phyloP scores from a whole-genome alignment of 2,797 vertebrate genomes.

The Bryconaethiops microstoma region DNA sequence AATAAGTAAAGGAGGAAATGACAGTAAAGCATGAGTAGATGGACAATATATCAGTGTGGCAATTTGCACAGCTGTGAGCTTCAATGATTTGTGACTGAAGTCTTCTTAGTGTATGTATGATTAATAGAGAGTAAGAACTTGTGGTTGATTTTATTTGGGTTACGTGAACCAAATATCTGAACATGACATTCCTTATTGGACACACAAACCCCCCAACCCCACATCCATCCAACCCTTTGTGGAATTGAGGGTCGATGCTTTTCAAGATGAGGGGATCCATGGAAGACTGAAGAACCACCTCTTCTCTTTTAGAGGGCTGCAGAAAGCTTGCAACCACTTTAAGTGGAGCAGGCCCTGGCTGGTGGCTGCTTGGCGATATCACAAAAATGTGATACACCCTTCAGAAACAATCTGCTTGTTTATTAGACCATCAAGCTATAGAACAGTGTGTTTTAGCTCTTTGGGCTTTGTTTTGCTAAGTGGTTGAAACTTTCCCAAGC shows the following conservation, averaged over 20 bases:
- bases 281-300: not conserved
- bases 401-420: slow-evolving; percentile 20
- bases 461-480: not conserved
- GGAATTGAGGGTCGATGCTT: not conserved
- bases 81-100: slow-evolving; percentile 1
- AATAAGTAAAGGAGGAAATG: slow-evolving; percentile 10
- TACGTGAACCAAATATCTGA: not conserved
- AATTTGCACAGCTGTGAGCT: not conserved
- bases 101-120: not conserved
- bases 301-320: slow-evolving; percentile 5
- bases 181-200: not conserved
- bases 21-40: slow-evolving; percentile 2
- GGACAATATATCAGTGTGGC: not conserved
- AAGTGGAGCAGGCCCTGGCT: not conserved
- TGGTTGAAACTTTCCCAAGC: not conserved
- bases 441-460: slow-evolving; percentile 14
- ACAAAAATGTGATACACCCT: not conserved
- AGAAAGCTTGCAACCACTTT: not conserved
- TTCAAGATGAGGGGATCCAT: not conserved
- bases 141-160: not conserved
- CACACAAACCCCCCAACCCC: too few species aligned
- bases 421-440: slow-evolving; percentile 2
- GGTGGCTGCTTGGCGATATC: not conserved
- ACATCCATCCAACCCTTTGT: too few species aligned
- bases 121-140: not conserved